Evolutionary conservation across 1,140 invertebrate species (phyloP).

Genomic region (Dysdera silvatica): DNA sequence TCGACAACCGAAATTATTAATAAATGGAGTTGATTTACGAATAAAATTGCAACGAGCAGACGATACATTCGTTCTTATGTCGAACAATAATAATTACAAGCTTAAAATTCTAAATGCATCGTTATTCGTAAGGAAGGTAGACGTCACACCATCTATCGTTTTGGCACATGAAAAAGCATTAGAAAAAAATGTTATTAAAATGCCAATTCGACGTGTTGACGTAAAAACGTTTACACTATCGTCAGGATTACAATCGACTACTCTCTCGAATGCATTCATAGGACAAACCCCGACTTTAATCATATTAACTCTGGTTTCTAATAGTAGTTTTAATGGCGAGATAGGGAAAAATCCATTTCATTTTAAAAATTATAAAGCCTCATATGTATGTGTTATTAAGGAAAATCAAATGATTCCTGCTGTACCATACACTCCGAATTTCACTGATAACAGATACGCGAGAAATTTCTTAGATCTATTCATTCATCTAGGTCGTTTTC

Average conservation of each 20-base stretch:
- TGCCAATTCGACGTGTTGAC: not conserved
- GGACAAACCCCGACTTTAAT: not conserved
- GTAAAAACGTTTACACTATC: not conserved
- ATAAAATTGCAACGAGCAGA: conserved; percentile 8
- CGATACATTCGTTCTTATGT: conserved; percentile 1
- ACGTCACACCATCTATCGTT: conserved; percentile 1
- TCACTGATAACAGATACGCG: not conserved
- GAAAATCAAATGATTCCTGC: not conserved
- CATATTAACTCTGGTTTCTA: conserved; percentile 7
- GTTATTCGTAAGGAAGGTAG: conserved; percentile 7
- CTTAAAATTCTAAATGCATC: not conserved
- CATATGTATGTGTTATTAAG: conserved; percentile 3
- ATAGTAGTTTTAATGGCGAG: not conserved
- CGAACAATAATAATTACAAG: not conserved
- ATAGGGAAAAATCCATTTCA: conserved; percentile 11
- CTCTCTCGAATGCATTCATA: conserved; percentile 6
- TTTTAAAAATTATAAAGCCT: conserved; percentile 13
- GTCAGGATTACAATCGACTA: not conserved
- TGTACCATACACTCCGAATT: conserved; percentile 3
- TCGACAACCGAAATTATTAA: not conserved
- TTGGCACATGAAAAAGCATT: conserved; percentile 12
- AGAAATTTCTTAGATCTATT: not conserved
- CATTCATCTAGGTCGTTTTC: conserved; percentile 7
- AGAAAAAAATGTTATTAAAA: conserved; percentile 2
- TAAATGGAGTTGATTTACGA: not conserved